Percentiles rank a stretch among this genome's conserved stretches.
These are phyloP conservation scores for Coracopsis vasa DNA, from an alignment of 2,113 vertebrate species.

Conservation along the genomic window DNA sequence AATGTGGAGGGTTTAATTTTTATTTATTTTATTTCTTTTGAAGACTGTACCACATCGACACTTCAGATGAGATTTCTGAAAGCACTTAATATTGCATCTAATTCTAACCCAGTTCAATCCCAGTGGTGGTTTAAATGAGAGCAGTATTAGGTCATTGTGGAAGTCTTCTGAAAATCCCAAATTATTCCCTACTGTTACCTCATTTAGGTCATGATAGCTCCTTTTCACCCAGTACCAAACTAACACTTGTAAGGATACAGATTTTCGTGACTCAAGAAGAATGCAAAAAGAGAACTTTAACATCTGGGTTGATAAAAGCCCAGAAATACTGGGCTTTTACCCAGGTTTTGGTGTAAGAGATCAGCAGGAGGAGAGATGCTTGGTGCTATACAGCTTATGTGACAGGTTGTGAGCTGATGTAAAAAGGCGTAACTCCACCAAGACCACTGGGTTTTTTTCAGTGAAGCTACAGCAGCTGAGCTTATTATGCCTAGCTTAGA, in stretches of 20 bases:
- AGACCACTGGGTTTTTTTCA: background rate
- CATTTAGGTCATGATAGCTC: background rate
- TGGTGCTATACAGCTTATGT: fast-evolving
- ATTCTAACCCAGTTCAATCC: background rate
- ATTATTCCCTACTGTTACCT: background rate
- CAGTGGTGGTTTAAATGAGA: background rate
- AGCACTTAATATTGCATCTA: background rate
- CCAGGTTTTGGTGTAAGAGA: background rate
- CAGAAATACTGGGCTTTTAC: background rate
- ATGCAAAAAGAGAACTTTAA: background rate
- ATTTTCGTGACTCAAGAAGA: background rate
- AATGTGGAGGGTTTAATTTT: background rate
- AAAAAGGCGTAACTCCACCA: background rate
- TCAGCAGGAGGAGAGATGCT: background rate
- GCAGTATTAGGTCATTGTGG: background rate
- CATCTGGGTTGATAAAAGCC: background rate
- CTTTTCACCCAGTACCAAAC: background rate
- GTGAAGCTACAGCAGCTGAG: background rate
- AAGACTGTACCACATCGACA: background rate
- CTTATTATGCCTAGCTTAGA: background rate
- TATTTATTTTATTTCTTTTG: background rate
- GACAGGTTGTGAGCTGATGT: background rate
- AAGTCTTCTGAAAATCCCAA: background rate
- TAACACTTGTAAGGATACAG: background rate
- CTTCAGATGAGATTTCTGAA: background rate